Evolutionary conservation across 2,888 invertebrate species (phyloP), one percentile per base, ranked within the genome.

Genomic region (Agrochola lychnidis): DNA sequence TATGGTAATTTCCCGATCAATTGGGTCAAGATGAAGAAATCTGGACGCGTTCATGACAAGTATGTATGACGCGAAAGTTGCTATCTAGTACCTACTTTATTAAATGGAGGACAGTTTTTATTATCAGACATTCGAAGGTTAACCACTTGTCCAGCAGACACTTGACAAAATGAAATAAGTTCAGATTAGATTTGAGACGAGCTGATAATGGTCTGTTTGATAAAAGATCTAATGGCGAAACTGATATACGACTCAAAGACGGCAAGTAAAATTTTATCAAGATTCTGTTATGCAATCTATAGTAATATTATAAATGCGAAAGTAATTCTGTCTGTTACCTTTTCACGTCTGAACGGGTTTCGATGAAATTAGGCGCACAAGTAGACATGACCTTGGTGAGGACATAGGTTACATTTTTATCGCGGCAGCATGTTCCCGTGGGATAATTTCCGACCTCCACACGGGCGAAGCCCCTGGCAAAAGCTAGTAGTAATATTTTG

Each of bases 71-170:
- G 62, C 4, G 66, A 78, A 78, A 72, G 61, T 78, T 10, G 4
- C 25, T 73, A 72, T 2, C 1, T 48, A 64, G 36, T 73, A 72
- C 4, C 1, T 48, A 63, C 30, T 42, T 22, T 25, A n/a, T n/a
- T n/a, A n/a, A n/a, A 59, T 69, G 67, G 16, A 25, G 40, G 7
- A 53, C 68, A n/a, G 74, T 56, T 76, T 74, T n/a, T 48, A 22
- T 83, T 74, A 85, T 79, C 83, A 73, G 81, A 79, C 80, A 82
- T 62, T 61, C 42, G 75, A 88, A 88, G 88, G 86, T 62, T 57
- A 78, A 57, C 66, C 68, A 81, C 79, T 75, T 80, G 82, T 78
- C 63, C 70, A 30, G 57, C 6, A 9, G 30, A 70, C 74, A 83
- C 64, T 73, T 82, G 70, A 75, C 73, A 64, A 79, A 61, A 53